These are phyloP conservation scores for Protonemura montana DNA, from an alignment of 2,888 invertebrate species.

Conservation along the genomic window DNA sequence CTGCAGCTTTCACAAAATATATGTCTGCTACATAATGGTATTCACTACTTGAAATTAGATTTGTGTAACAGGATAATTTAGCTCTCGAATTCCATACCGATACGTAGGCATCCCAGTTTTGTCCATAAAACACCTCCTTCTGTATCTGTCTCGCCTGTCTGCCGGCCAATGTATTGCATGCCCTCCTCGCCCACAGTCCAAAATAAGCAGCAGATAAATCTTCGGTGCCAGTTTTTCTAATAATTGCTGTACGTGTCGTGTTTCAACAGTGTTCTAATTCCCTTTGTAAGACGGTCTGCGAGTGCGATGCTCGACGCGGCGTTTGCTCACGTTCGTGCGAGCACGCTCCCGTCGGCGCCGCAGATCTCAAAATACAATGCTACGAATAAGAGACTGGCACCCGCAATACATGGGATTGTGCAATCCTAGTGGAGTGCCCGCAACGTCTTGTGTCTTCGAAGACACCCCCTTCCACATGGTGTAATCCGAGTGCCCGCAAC, in stretches of 20 bases:
- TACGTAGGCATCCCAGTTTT: slow-evolving; percentile 7
- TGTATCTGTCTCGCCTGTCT: not conserved
- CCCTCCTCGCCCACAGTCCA: not conserved
- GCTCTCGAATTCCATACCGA: not conserved
- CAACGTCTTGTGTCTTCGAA: too few relatives aligned
- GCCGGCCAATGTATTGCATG: not conserved
- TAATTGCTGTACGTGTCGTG: not conserved
- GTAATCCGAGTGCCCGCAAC: too few relatives aligned
- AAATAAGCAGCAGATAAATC: slow-evolving; percentile 17
- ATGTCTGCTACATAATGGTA: not conserved
- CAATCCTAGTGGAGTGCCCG: not conserved
- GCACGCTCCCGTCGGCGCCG: not conserved
- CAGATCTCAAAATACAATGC: not conserved
- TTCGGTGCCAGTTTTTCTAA: not conserved
- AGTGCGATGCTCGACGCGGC: not conserved
- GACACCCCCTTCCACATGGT: too few relatives aligned
- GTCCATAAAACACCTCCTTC: slow-evolving; percentile 12
- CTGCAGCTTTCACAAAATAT: slow-evolving; percentile 7
- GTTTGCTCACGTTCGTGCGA: not conserved
- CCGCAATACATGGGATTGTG: not conserved
- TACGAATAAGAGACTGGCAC: not conserved
- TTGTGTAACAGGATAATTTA: slow-evolving; percentile 12
- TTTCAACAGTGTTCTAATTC: slow-evolving; percentile 19
- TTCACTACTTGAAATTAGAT: not conserved
- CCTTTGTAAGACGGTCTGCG: not conserved